phyloP scores from a whole-genome alignment of 1,140 invertebrate species.

The Drosophila gunungcola region DNA sequence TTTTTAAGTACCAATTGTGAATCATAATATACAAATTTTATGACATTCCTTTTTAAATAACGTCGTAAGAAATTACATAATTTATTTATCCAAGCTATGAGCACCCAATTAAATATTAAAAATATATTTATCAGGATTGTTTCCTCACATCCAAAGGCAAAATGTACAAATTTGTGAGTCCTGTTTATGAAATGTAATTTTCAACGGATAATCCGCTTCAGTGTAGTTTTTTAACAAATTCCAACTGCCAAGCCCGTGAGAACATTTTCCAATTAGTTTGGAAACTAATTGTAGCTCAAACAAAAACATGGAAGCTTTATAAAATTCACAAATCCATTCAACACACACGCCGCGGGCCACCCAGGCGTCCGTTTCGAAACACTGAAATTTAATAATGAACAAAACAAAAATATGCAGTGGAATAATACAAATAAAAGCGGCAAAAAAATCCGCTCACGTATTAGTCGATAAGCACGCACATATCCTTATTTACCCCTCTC shows the following conservation, averaged over 20 bases:
- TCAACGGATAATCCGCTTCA: constrained; percentile 4
- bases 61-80: too few species aligned
- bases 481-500: constrained; percentile 10
- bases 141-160: background rate
- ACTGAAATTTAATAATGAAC: constrained; percentile 36
- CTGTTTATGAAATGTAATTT: background rate
- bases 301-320: constrained; percentile 21
- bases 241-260: constrained; percentile 21
- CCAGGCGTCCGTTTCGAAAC: constrained; percentile 1
- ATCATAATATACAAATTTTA: too few species aligned
- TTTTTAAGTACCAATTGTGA: too few species aligned
- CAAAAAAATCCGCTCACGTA: constrained; percentile 24
- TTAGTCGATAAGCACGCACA: constrained; percentile 50
- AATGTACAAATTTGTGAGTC: background rate
- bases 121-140: too few species aligned
- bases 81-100: too few species aligned
- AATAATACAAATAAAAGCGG: constrained; percentile 12
- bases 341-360: background rate
- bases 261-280: constrained; percentile 18
- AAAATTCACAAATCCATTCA: constrained; percentile 12
- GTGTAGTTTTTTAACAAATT: constrained; percentile 27
- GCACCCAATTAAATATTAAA: too few species aligned
- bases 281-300: constrained; percentile 24
- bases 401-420: constrained; percentile 16
- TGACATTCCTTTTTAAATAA: too few species aligned